Conservation (phyloP, 2,113 vertebrate species). For the Orientallactaga bullata region DNA sequence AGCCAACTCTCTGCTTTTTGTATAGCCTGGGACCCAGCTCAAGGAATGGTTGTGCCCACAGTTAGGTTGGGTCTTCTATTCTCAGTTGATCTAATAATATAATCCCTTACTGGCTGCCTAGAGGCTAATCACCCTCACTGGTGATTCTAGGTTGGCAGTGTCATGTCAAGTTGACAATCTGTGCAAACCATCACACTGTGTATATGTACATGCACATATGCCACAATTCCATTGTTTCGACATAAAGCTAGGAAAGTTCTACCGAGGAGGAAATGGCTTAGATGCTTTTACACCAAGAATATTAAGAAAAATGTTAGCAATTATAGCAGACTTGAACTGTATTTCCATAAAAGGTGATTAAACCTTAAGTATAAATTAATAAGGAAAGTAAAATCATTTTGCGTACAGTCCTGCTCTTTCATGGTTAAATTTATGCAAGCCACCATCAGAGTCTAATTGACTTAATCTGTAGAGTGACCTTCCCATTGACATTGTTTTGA, state of each 20-base stretch:
- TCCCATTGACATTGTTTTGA: not conserved
- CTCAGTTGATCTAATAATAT: no score
- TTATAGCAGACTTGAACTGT: conserved; percentile 11
- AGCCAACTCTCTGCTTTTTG: no score
- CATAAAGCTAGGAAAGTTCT: not conserved
- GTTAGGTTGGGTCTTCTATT: no score
- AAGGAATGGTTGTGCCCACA: no score
- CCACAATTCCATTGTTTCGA: not conserved
- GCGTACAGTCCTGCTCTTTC: not conserved
- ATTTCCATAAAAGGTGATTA: conserved; percentile 2
- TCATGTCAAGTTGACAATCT: no score
- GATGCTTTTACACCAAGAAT: not conserved
- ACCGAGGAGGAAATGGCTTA: not conserved
- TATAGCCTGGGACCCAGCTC: no score
- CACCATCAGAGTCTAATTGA: not conserved
- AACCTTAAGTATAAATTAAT: conserved; percentile 20
- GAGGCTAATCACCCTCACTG: no score
- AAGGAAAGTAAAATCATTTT: not conserved
- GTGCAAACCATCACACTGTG: no score
- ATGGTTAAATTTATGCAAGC: not conserved
- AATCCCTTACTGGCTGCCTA: no score
- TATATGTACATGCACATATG: not conserved
- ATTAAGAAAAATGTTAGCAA: conserved; percentile 35
- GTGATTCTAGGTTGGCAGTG: no score
- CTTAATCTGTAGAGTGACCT: not conserved